phyloP scores from a whole-genome alignment of 1,140 invertebrate species.

The Drosophila suzukii region DNA sequence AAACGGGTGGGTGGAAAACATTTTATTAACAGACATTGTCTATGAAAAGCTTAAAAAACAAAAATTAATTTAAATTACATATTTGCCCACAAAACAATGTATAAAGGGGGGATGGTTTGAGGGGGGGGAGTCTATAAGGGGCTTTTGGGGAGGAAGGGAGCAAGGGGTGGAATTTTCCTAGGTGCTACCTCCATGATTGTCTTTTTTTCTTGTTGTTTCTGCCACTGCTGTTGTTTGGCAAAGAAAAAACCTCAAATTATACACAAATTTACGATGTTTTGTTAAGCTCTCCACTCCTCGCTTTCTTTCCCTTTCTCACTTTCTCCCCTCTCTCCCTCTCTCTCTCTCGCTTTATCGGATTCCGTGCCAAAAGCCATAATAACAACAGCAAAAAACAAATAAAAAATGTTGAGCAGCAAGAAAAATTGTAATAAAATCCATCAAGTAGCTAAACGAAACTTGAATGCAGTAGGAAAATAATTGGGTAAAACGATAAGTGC shows the following conservation, averaged over 20 bases:
- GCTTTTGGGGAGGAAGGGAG: background rate
- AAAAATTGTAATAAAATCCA: constrained; percentile 30
- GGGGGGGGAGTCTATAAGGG: too few species aligned
- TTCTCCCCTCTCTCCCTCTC: background rate
- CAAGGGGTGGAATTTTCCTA: constrained; percentile 11
- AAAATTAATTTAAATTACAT: constrained; percentile 69
- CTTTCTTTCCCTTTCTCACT: background rate
- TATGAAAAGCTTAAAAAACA: constrained; percentile 63
- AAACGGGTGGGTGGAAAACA: constrained; percentile 19
- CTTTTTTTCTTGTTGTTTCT: constrained; percentile 13
- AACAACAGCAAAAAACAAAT: constrained; percentile 24
- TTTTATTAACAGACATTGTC: constrained; percentile 57
- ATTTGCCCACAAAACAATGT: constrained; percentile 59
- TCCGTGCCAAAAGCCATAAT: constrained; percentile 46
- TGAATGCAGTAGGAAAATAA: constrained; percentile 11
- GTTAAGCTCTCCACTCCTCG: constrained; percentile 24
- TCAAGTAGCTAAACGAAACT: constrained; percentile 13
- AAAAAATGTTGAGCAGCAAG: constrained; percentile 16
- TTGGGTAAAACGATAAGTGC: background rate
- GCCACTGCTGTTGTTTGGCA: constrained; percentile 46
- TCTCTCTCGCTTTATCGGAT: constrained; percentile 14
- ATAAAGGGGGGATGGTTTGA: too few species aligned
- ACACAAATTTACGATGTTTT: constrained; percentile 64
- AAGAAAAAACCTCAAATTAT: constrained; percentile 63
- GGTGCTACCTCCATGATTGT: constrained; percentile 8